Evolutionary conservation across 2,113 vertebrate species (phyloP).

Genomic region (Macheiramphus alcinus): DNA sequence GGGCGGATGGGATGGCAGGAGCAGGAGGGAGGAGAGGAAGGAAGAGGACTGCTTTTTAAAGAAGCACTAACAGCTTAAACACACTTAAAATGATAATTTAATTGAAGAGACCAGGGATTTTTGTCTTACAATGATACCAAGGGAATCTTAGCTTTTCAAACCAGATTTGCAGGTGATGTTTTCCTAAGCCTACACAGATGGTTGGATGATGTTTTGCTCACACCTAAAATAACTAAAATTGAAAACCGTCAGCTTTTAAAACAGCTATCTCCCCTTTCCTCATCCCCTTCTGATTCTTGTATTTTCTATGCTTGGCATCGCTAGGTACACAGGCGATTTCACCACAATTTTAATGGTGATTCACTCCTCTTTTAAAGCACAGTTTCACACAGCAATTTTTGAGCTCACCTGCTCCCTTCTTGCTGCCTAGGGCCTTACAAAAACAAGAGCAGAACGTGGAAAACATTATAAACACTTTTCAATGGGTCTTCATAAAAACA

Average conservation of each 20-base stretch:
- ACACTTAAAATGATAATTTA: constrained; percentile 20
- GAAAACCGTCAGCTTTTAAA: not conserved
- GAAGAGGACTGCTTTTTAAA: constrained; percentile 43
- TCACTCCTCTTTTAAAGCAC: not conserved
- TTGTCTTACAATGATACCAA: not conserved
- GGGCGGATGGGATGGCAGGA: constrained; percentile 46
- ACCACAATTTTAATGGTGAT: not conserved
- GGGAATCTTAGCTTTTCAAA: not conserved
- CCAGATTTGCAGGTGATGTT: not conserved
- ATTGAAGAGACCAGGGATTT: not conserved
- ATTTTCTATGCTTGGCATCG: not conserved
- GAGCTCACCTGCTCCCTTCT: not conserved
- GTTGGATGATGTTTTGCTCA: not conserved
- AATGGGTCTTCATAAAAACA: not conserved
- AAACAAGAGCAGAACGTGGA: not conserved
- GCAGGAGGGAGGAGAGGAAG: not conserved
- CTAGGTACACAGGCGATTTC: not conserved
- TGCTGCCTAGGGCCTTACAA: not conserved
- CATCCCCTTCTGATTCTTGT: not conserved
- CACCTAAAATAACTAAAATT: not conserved
- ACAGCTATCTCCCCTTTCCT: not conserved
- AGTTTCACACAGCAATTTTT: not conserved
- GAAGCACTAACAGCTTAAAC: constrained; percentile 35
- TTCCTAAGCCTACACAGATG: not conserved
- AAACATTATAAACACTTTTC: not conserved